Conservation (phyloP, 2,113 vertebrate genomes). For the Canis aureus region DNA sequence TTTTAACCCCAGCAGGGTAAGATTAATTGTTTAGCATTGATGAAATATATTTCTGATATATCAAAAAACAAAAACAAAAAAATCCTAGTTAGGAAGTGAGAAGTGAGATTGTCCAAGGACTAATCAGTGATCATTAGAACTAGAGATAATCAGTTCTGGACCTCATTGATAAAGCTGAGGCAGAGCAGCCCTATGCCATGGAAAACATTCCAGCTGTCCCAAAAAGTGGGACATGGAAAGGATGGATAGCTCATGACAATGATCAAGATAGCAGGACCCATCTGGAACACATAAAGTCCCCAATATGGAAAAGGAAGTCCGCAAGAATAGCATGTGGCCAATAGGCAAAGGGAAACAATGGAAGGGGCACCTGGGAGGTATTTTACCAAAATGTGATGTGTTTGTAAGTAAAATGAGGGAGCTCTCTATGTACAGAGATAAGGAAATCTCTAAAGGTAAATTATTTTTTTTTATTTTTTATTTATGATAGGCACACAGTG, state of each 20-base stretch:
- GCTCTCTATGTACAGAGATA: not conserved
- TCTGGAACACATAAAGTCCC: not conserved
- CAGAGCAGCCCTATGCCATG: not conserved
- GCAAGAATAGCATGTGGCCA: not conserved
- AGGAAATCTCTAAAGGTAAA: not conserved
- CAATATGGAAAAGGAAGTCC: not conserved
- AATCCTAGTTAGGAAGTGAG: not conserved
- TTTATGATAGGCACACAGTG: no score
- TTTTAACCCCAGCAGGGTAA: not conserved
- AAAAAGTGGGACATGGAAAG: not conserved
- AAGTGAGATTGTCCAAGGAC: not conserved
- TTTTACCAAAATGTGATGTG: not conserved
- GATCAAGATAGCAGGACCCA: not conserved
- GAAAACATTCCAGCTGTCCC: not conserved
- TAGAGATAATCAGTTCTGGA: not conserved
- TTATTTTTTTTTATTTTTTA: not conserved
- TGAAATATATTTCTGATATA: not conserved
- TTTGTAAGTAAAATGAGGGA: not conserved
- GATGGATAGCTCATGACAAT: not conserved
- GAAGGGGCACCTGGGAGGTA: not conserved
- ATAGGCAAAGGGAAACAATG: not conserved
- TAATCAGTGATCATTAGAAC: not conserved
- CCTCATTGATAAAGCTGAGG: not conserved
- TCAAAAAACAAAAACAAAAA: not conserved
- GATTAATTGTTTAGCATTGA: not conserved